Conservation (phyloP, 2,888 invertebrate genomes). For the Drosophila anomalipes region DNA sequence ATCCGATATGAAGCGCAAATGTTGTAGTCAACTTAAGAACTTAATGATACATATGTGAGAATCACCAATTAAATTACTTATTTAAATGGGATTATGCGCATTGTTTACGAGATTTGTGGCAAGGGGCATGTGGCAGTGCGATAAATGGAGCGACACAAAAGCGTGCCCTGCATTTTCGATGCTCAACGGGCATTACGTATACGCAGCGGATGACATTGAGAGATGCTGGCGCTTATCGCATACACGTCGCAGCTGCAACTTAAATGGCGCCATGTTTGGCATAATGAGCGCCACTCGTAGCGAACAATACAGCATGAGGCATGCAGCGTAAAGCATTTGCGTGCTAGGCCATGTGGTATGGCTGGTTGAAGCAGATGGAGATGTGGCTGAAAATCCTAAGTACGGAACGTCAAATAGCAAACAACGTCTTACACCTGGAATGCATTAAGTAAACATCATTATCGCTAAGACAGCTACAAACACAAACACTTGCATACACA, state of each 20-base stretch:
- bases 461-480: constrained; percentile 69
- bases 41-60: constrained; percentile 64
- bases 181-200: constrained; percentile 54
- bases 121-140: constrained; percentile 25
- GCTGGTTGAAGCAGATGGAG: constrained; percentile 23
- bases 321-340: constrained; percentile 43
- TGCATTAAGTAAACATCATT: constrained; percentile 82
- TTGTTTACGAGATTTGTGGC: constrained; percentile 64
- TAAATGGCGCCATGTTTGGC: constrained; percentile 68
- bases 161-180: constrained; percentile 71
- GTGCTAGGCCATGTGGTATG: constrained; percentile 34
- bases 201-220: constrained; percentile 71
- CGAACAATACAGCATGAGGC: constrained; percentile 30
- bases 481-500: constrained; percentile 14
- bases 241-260: constrained; percentile 71
- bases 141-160: constrained; percentile 72
- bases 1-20: neutral
- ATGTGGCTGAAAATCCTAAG: constrained; percentile 61
- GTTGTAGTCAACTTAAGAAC: constrained; percentile 44
- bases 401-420: constrained; percentile 73
- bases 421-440: constrained; percentile 79
- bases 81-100: constrained; percentile 79
- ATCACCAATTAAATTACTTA: constrained; percentile 80
- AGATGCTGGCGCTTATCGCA: constrained; percentile 68
- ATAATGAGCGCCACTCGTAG: constrained; percentile 65